Evolutionary conservation across 2,797 vertebrate genomes (phyloP).

Genomic region (Clamator glandarius): DNA sequence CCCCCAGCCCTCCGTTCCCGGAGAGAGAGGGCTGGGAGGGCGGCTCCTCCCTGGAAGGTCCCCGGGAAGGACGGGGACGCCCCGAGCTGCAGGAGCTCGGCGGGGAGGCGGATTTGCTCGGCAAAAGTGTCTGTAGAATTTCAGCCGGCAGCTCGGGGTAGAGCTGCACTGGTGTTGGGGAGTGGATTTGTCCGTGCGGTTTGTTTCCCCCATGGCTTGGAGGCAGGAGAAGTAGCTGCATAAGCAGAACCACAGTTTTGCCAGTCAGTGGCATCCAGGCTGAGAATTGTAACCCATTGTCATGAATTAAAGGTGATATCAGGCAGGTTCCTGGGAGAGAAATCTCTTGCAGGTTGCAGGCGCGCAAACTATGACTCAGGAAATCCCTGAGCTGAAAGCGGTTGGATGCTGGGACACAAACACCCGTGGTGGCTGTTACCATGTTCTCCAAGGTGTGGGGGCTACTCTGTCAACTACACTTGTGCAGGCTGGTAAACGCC

Average conservation of each 20-base stretch:
- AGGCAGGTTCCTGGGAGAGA: background rate
- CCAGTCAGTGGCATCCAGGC: background rate
- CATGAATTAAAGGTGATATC: background rate
- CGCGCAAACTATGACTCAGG: accelerated
- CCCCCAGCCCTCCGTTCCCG: background rate
- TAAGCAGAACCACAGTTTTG: background rate
- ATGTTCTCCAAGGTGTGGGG: background rate
- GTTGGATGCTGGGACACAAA: background rate
- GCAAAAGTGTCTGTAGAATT: background rate
- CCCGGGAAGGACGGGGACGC: background rate
- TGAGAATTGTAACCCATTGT: background rate
- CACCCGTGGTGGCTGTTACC: accelerated
- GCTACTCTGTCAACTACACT: background rate
- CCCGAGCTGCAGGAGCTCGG: background rate
- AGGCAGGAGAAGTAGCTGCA: background rate
- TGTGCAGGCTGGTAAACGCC: background rate
- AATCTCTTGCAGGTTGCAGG: background rate
- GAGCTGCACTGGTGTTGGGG: background rate
- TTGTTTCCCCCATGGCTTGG: background rate
- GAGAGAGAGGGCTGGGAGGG: background rate
- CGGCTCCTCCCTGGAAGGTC: background rate
- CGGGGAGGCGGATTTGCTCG: background rate
- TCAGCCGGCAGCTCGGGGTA: background rate
- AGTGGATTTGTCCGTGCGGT: accelerated
- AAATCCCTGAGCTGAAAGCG: background rate